Percentiles rank a stretch among this genome's conserved stretches.
These are phyloP conservation scores for Galeruca laticollis DNA, from an alignment of 2,888 invertebrate genomes.

Conservation along the genomic window DNA sequence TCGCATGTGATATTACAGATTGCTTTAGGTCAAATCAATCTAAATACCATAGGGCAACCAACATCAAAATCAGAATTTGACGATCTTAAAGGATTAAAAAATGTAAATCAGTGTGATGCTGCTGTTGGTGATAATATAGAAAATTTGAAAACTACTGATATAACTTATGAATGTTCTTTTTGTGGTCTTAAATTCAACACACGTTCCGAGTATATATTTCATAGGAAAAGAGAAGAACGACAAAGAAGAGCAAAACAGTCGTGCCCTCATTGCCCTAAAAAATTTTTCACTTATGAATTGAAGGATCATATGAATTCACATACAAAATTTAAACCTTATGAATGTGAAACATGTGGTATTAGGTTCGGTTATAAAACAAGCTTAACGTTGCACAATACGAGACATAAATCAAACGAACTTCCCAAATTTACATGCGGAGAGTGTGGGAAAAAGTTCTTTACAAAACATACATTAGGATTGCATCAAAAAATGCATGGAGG, in stretches of 20 bases:
- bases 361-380: slow-evolving; percentile 16
- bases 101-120: background rate
- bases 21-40: slow-evolving; percentile 19
- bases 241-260: slow-evolving; percentile 20
- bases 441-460: slow-evolving; percentile 19
- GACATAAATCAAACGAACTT: slow-evolving; percentile 14
- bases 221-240: slow-evolving; percentile 9
- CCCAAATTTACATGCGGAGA: slow-evolving; percentile 16
- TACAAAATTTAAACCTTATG: slow-evolving; percentile 19
- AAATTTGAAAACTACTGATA: background rate
- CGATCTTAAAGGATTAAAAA: slow-evolving; percentile 6
- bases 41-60: slow-evolving; percentile 10
- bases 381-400: slow-evolving; percentile 8
- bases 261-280: slow-evolving; percentile 8
- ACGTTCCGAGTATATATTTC: slow-evolving; percentile 11
- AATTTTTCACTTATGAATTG: slow-evolving; percentile 17
- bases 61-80: slow-evolving; percentile 7
- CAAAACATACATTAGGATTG: slow-evolving; percentile 18
- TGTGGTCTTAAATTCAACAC: slow-evolving; percentile 8
- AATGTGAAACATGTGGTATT: slow-evolving; percentile 20
- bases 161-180: background rate
- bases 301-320: slow-evolving; percentile 23
- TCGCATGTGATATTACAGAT: slow-evolving; percentile 23
- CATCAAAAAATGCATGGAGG: slow-evolving; percentile 17
- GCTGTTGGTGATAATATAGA: background rate